Evolutionary conservation across 53 echinoderm and acorn worm species (phyloP), one percentile per base, ranked within the genome.

Genomic region (Patiria pectinifera): DNA sequence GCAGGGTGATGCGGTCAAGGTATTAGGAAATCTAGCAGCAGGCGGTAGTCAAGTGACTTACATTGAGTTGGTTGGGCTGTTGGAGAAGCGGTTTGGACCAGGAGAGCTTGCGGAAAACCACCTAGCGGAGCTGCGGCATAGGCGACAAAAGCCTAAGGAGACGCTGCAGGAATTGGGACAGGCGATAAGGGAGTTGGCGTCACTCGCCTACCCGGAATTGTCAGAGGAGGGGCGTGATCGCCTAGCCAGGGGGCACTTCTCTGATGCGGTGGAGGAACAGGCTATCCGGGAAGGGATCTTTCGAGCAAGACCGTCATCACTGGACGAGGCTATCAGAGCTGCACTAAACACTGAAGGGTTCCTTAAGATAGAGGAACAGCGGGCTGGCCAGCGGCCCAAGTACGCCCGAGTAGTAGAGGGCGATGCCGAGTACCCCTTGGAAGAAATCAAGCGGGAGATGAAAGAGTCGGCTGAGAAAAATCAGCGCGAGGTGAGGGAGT

Each of bases 101-200:
- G 89, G 89, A 22, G 13, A 62, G 18, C 63, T 79, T 13, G 91
- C 91, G 0, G 91, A 91, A 15, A 81, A 82, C 24, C 70, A 75
- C 44, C 66, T 91, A 2, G 22, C 47, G 46, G 81, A 82, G 69
- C 26, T 91, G n/a, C 81, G 82, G 7, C 66, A 69, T 22, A 92
- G 85, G 74, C 84, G 92, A 19, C 71, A 75, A 58, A 18, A 45
- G 12, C 74, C 53, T 9, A 72, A 71, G 19, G 92, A 92, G 76
- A 48, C 84, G 9, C 26, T 92, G 11, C 92, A 84, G 45, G 92
- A 92, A 19, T 26, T 92, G 18, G 92, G 92, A 11, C 83, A 84
- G 74, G 3, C 16, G n/a, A 85, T 92, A 3, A 21, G 53, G 47
- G 92, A 92, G 26, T 18, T 92, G 76, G 47, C 82, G 2, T 6